Conservation (phyloP, 2,888 invertebrate species). For the Tyria jacobaeae region DNA sequence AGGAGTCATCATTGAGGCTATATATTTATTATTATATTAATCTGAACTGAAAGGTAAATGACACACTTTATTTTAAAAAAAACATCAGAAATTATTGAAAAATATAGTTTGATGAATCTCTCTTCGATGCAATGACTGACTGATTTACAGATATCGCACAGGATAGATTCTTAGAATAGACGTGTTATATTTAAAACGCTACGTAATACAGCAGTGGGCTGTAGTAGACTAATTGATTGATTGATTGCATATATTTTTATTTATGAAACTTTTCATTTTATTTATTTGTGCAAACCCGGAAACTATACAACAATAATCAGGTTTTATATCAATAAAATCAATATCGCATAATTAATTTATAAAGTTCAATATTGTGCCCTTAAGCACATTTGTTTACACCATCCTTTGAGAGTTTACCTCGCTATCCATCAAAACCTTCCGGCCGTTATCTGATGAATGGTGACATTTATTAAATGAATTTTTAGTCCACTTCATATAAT, state of each 20-base stretch:
- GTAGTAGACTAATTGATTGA: too few species aligned
- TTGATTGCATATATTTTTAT: too few species aligned
- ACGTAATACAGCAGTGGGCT: too few species aligned
- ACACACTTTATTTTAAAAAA: too few species aligned
- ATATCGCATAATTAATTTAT: neutral
- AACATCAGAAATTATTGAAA: too few species aligned
- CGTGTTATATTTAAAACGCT: neutral
- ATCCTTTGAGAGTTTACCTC: conserved; percentile 16
- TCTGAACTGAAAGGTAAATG: too few species aligned
- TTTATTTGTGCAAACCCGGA: neutral
- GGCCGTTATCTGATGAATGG: conserved; percentile 50
- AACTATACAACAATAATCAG: neutral
- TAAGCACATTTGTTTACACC: neutral
- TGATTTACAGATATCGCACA: neutral
- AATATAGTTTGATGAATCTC: neutral
- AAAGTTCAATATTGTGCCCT: neutral
- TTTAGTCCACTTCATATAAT: conserved; percentile 60
- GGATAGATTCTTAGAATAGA: neutral
- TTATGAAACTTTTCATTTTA: too few species aligned
- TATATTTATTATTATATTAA: too few species aligned
- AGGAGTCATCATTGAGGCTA: too few species aligned
- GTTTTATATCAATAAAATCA: neutral
- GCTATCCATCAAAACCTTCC: conserved; percentile 58
- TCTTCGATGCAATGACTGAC: neutral
- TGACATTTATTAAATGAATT: conserved; percentile 64